phyloP scores from a whole-genome alignment of 2,888 invertebrate genomes.

The Rhagium mordax region DNA sequence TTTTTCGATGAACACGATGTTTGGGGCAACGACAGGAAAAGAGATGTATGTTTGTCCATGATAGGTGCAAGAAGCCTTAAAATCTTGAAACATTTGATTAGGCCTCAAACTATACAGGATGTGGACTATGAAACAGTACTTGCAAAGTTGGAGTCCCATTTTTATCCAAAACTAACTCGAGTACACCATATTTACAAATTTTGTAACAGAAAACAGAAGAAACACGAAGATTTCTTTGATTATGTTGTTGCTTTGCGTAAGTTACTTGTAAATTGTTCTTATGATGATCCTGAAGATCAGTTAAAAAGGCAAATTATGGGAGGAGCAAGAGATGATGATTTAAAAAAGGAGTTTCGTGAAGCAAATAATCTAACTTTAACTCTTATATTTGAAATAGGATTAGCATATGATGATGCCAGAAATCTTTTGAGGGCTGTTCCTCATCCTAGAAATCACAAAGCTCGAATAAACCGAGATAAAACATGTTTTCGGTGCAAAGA shows the following conservation, averaged over 20 bases:
- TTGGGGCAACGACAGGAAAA: neutral
- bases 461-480: conserved; percentile 31
- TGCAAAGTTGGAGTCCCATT: conserved; percentile 33
- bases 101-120: conserved; percentile 33
- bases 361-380: neutral
- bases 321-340: conserved; percentile 3
- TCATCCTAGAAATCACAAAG: conserved; percentile 29
- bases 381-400: conserved; percentile 22
- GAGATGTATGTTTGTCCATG: conserved; percentile 28
- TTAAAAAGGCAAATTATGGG: conserved; percentile 4
- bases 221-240: conserved; percentile 33
- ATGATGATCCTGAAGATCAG: neutral
- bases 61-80: conserved; percentile 28
- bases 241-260: conserved; percentile 39
- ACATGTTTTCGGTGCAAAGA: conserved; percentile 40
- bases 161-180: conserved; percentile 34
- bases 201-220: conserved; percentile 28
- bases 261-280: conserved; percentile 34
- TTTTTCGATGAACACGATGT: conserved; percentile 15
- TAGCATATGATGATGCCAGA: conserved; percentile 32
- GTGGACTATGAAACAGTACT: conserved; percentile 31
- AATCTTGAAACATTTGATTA: conserved; percentile 20
- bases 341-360: neutral
- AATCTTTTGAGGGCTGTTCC: neutral
- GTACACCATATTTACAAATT: conserved; percentile 34